Conservation (phyloP, 2,888 invertebrate species). For the Ophion slaviceki region DNA sequence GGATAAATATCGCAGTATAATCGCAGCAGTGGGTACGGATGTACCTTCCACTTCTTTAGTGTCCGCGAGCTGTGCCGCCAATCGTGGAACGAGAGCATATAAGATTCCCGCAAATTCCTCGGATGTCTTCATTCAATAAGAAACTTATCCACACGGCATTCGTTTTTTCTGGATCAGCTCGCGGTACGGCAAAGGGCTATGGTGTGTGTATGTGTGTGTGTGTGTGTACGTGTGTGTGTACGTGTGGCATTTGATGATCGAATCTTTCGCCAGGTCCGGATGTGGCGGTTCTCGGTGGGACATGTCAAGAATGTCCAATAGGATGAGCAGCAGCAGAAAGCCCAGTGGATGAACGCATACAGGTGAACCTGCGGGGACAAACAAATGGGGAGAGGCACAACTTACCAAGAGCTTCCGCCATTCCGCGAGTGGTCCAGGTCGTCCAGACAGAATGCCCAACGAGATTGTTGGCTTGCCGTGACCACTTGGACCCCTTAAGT, state of each 20-base stretch:
- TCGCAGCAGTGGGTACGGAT: background rate
- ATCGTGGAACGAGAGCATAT: slow-evolving; percentile 5
- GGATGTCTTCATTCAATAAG: slow-evolving; percentile 68
- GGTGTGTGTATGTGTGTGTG: background rate
- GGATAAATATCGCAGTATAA: slow-evolving; percentile 4
- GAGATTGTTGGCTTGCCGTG: slow-evolving; percentile 50
- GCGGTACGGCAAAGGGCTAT: slow-evolving; percentile 9
- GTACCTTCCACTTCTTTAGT: background rate
- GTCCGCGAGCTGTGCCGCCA: background rate
- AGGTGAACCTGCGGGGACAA: background rate
- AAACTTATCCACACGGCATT: slow-evolving; percentile 65
- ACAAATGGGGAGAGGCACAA: background rate
- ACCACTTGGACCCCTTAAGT: slow-evolving; percentile 48
- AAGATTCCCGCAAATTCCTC: slow-evolving; percentile 69
- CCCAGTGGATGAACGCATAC: background rate
- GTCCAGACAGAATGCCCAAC: slow-evolving; percentile 51
- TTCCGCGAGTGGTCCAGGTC: slow-evolving; percentile 53
- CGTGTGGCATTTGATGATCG: slow-evolving; percentile 24
- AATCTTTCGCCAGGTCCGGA: slow-evolving; percentile 37
- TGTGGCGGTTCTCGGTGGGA: slow-evolving; percentile 43
- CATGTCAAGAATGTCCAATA: slow-evolving; percentile 47
- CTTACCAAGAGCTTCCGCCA: slow-evolving; percentile 40
- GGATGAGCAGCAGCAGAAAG: slow-evolving; percentile 23
- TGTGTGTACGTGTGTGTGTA: background rate
- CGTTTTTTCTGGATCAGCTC: slow-evolving; percentile 54